Conservation (phyloP, 2,888 invertebrate genomes). For the Agrotis clavis region DNA sequence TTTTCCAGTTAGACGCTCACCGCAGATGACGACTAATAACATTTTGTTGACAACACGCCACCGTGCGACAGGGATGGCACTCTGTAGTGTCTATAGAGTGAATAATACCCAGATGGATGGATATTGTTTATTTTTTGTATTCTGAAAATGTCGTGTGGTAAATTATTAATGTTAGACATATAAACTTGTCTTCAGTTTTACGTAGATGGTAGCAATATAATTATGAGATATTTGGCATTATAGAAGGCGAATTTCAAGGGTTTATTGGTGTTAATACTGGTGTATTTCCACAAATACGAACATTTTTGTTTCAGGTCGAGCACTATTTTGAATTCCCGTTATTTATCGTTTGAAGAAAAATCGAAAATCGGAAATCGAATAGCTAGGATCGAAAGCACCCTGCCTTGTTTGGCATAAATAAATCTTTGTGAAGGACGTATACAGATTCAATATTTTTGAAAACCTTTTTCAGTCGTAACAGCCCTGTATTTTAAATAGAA, state of each 20-base stretch:
- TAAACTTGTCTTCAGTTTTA: not conserved
- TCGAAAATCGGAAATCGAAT: too few relatives aligned
- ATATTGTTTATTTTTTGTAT: not conserved
- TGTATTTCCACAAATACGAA: too few relatives aligned
- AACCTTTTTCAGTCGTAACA: not conserved
- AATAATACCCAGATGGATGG: slow-evolving; percentile 56
- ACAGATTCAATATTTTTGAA: not conserved
- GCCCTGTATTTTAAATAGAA: not conserved
- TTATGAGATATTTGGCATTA: too few relatives aligned
- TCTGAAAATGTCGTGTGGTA: not conserved
- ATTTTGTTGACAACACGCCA: slow-evolving; percentile 84
- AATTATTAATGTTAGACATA: not conserved
- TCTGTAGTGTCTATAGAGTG: slow-evolving; percentile 65
- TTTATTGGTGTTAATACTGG: too few relatives aligned
- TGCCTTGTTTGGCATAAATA: too few relatives aligned
- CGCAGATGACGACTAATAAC: slow-evolving; percentile 83
- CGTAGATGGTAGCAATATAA: not conserved
- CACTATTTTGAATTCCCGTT: too few relatives aligned
- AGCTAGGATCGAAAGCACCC: too few relatives aligned
- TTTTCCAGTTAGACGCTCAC: slow-evolving; percentile 70
- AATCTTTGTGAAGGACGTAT: too few relatives aligned
- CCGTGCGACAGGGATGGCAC: slow-evolving; percentile 78
- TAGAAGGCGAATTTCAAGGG: too few relatives aligned
- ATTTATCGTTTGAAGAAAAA: too few relatives aligned
- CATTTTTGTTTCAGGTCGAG: too few relatives aligned